phyloP scores from a whole-genome alignment of 2,888 invertebrate genomes.

The Tuta absoluta region DNA sequence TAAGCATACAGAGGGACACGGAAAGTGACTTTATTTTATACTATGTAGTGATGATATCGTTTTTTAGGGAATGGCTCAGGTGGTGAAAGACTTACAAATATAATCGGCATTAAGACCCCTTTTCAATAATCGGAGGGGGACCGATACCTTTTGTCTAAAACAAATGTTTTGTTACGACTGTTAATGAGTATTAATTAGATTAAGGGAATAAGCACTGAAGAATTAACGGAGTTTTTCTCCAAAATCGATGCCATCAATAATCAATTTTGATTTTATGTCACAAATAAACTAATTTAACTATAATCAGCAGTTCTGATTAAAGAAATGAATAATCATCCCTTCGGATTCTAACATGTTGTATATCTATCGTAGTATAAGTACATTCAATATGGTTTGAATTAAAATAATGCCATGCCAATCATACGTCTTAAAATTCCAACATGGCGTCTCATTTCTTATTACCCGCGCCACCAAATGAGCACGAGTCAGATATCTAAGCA shows the following conservation, averaged over 20 bases:
- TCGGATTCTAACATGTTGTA: too few species aligned
- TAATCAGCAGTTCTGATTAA: too few species aligned
- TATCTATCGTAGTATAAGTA: too few species aligned
- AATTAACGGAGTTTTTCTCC: not conserved
- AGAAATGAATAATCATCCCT: too few species aligned
- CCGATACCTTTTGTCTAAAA: conserved; percentile 43
- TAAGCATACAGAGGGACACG: too few species aligned
- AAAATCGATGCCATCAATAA: not conserved
- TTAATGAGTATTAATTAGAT: conserved; percentile 12
- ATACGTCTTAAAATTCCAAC: not conserved
- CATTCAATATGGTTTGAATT: too few species aligned
- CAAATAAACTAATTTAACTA: too few species aligned
- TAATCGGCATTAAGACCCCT: conserved; percentile 69
- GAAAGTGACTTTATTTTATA: too few species aligned
- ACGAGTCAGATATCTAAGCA: conserved; percentile 16
- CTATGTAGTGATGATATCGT: too few species aligned
- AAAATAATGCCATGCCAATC: too few species aligned
- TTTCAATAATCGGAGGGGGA: conserved; percentile 63
- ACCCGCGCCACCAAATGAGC: conserved; percentile 7
- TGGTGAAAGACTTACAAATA: conserved; percentile 73
- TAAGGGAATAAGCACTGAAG: not conserved
- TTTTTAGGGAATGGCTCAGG: conserved; percentile 56
- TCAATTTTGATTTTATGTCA: too few species aligned
- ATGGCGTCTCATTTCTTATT: not conserved
- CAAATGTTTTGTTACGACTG: conserved; percentile 43